Evolutionary conservation across 2,797 vertebrate species (phyloP).

Genomic region (Okamejei kenojei): DNA sequence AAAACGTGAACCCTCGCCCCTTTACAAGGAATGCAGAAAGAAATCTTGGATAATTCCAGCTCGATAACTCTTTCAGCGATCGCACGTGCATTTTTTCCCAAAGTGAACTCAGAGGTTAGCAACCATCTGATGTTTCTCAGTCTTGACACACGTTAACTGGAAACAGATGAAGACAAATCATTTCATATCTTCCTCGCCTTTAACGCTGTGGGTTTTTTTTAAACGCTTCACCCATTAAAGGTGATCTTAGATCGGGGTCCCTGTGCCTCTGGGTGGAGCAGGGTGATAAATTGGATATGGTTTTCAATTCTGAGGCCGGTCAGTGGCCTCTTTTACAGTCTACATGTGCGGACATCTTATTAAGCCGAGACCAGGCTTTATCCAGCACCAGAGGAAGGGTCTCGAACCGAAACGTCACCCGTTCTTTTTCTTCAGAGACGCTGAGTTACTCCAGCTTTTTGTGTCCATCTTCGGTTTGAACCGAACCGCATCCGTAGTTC

Average conservation of each 20-base stretch:
- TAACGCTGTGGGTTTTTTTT: too few relatives aligned
- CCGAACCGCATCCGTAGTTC: too few relatives aligned
- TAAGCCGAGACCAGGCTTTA: not conserved
- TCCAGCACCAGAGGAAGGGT: not conserved
- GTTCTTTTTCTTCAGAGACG: too few relatives aligned
- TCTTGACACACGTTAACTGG: too few relatives aligned
- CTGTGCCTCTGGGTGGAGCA: not conserved
- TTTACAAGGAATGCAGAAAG: not conserved
- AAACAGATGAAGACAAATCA: too few relatives aligned
- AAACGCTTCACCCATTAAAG: too few relatives aligned
- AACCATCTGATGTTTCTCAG: slow-evolving; percentile 5
- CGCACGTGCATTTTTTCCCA: not conserved
- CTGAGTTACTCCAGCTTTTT: too few relatives aligned
- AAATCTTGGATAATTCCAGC: not conserved
- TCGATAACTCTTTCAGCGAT: slow-evolving; percentile 5
- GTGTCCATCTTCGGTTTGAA: too few relatives aligned
- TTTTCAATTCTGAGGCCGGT: not conserved
- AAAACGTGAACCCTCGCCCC: not conserved
- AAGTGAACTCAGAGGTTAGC: not conserved
- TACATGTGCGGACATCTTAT: not conserved
- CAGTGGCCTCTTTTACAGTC: not conserved
- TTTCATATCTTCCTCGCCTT: too few relatives aligned
- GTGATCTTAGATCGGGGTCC: not conserved
- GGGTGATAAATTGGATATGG: not conserved
- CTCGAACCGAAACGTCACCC: too few relatives aligned